Conservation (phyloP, 2,888 invertebrate species). For the Lasioglossum morio region DNA sequence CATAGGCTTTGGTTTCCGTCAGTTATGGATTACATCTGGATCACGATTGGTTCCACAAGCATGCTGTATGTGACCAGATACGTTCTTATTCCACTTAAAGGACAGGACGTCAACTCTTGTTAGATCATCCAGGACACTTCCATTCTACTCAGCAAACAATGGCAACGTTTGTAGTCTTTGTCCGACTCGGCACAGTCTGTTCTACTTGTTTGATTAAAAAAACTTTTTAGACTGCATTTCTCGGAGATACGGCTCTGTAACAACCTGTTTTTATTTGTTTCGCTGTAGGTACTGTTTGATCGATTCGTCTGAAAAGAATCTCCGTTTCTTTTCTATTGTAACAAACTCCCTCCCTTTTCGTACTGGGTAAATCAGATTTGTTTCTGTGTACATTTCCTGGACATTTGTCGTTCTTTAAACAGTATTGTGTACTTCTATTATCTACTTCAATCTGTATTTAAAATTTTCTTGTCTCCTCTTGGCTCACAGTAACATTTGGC, state of each 20-base stretch:
- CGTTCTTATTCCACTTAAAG: neutral
- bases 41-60: neutral
- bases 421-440: neutral
- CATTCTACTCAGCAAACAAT: neutral
- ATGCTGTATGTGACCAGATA: neutral
- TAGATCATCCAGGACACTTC: neutral
- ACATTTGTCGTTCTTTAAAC: neutral
- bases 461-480: too few relatives aligned
- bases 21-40: neutral
- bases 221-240: neutral
- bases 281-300: neutral
- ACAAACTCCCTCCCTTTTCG: neutral
- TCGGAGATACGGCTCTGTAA: neutral
- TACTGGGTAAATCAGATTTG: neutral
- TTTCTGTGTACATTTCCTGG: neutral
- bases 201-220: slow-evolving; percentile 5
- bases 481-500: too few relatives aligned
- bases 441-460: too few relatives aligned
- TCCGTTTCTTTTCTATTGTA: neutral
- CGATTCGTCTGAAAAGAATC: neutral
- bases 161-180: neutral
- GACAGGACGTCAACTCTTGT: neutral
- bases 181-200: neutral
- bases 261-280: neutral
- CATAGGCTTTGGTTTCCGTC: neutral